Base-by-base conservation (phyloP, 1,140 invertebrate species). In the Drosophila takahashii region DNA sequence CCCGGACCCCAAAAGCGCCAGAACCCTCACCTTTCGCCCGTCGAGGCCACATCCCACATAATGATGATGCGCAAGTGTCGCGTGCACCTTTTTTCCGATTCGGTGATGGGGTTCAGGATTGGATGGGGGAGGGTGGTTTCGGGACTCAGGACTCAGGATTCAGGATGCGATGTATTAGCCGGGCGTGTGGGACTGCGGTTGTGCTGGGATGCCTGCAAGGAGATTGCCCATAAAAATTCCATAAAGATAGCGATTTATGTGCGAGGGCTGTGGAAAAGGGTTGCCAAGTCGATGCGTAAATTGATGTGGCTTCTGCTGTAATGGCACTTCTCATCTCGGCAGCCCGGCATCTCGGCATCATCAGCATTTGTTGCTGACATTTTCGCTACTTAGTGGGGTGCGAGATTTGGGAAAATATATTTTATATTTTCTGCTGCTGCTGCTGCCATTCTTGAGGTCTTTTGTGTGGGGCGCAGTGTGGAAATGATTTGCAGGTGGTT, bases 181-280 rank as follows among this genome's bases (percentile, higher is more conserved):
- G 39, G 34, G 50, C 56, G 78, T 74, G 74, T 62, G 70, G 41
- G 60, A 29, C 27, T 70, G 75, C 42, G 71, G 45, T 70, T 41
- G 74, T 65, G 64, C 58, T 52, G 69, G 69, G 64, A 84, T 80
- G 84, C 84, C 85, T 89, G 80, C 84, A 58, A 91, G 89, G 89
- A 91, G 89, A 91, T 91, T 91, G 89, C 78, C 89, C 89, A 91
- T 91, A 91, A 91, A 91, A 91, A 91, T 91, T 91, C 89, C 89
- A 91, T 91, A 91, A 91, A 91, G 89, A 91, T 91, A 91, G 75
- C 89, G 89, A 91, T 91, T 91, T 91, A 91, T 91, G 81, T 79
- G 60, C 70, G 51, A 65, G 48, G 70, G 53, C 69, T 27, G 75
- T 70, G 67, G 87, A 70, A 89, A 87, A 89, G 84, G 84, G 84